Base-by-base conservation (phyloP, 2,888 invertebrate genomes). In the Papilio protenor region DNA sequence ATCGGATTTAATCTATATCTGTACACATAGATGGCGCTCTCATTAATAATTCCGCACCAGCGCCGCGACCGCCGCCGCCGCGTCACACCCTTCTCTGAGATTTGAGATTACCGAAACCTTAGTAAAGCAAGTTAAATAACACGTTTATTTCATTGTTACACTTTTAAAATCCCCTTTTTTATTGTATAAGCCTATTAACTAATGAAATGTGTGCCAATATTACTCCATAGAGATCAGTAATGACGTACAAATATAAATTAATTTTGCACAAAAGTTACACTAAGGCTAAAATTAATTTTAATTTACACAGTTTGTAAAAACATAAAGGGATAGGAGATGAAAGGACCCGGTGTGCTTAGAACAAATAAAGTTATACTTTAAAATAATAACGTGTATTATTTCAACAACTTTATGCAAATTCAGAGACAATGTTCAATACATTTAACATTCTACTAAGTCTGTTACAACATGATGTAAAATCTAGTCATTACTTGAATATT, bases 41-140 rank as follows among this genome's bases (percentile, higher is more conserved):
- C 33, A 73, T 77, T 73, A 64, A 77, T 77, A 73, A 73, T 77
- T 77, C 64, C 40, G 21, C 40, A 40, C 23, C 72, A 73, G 33
- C 11, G 47, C 47, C 33, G 64, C 40, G 10, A n/a, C 14, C 61
- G 16, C 12, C 57, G n/a, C 57, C 69, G 21, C 71, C 47, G 23
- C 71, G 76, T 72, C 76, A 61, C 71, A 76, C 76, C 76, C 72
- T 76, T 33, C 61, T 76, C 76, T 49, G 47, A 76, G 61, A 61
- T 49, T 23, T 47, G 1, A 45, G 49, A 27, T 76, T 72, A 72
- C 33, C 27, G 40, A 45, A 61, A 47, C 21, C 49, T n/a, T 14
- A 23, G 11, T 55, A 21, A 64, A 27, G 45, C 59, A 4, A 8
- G 5, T 23, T 49, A 49, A 61, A 74, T 45, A 61, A 27, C 5